phyloP scores from a whole-genome alignment of 2,113 vertebrate species.

The Calyptommatus sinebrachiatus region DNA sequence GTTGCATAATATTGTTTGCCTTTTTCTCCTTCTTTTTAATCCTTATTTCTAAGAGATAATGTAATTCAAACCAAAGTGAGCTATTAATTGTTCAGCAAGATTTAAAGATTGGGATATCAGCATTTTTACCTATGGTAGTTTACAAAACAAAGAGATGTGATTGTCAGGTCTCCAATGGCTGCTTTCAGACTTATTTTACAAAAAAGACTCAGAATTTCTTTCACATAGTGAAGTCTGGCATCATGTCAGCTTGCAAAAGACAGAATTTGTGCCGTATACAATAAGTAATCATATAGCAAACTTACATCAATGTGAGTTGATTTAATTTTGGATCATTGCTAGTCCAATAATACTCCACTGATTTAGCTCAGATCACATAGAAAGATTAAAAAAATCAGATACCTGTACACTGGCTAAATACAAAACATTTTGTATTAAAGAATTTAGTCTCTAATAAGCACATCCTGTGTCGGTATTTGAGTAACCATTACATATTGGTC shows the following conservation, averaged over 20 bases:
- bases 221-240: not conserved
- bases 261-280: not conserved
- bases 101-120: not conserved
- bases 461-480: not conserved
- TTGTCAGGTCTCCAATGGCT: not conserved
- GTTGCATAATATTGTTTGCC: not conserved
- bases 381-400: not conserved
- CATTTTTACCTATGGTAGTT: not conserved
- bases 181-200: not conserved
- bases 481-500: not conserved
- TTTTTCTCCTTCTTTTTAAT: not conserved
- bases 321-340: not conserved
- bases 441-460: not conserved
- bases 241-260: not conserved
- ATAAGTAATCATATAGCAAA: not conserved
- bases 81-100: not conserved
- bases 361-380: not conserved
- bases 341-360: not conserved
- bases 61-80: not conserved
- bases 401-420: not conserved
- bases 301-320: not conserved
- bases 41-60: not conserved
- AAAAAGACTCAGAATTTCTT: not conserved
- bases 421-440: not conserved
- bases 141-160: not conserved